These are phyloP conservation scores for Lottia gigantea DNA, from an alignment of 2,888 invertebrate species.

Conservation along the genomic window DNA sequence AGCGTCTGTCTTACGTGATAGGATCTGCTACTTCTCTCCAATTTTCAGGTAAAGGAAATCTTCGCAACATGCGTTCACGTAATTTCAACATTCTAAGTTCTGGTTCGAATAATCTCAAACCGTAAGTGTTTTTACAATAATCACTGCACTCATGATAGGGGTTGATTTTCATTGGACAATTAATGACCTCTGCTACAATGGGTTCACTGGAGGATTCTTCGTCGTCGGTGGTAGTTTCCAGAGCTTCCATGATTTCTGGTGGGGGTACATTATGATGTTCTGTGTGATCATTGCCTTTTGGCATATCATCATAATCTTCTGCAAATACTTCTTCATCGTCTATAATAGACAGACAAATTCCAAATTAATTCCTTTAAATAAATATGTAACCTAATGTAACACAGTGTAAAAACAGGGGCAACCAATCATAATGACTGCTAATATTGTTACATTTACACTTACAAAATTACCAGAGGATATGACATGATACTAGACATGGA, in stretches of 20 bases:
- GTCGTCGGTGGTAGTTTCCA: background rate
- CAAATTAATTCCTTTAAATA: too few species aligned
- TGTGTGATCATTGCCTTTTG: constrained; percentile 36
- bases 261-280: constrained; percentile 15
- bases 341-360: background rate
- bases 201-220: constrained; percentile 24
- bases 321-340: constrained; percentile 89
- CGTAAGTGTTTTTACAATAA: constrained; percentile 79
- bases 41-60: constrained; percentile 89
- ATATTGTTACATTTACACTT: too few species aligned
- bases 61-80: constrained; percentile 81
- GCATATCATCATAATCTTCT: constrained; percentile 85
- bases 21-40: constrained; percentile 96
- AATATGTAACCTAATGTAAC: too few species aligned
- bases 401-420: too few species aligned
- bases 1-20: constrained; percentile 71
- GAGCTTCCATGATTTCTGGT: constrained; percentile 25
- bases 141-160: constrained; percentile 91
- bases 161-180: constrained; percentile 96
- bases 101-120: constrained; percentile 71
- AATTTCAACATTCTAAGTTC: constrained; percentile 80
- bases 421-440: too few species aligned
- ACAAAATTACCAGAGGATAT: too few species aligned
- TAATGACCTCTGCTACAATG: constrained; percentile 65
- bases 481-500: too few species aligned